phyloP scores from a whole-genome alignment of 2,797 vertebrate species.

The Scyliorhinus canicula region DNA sequence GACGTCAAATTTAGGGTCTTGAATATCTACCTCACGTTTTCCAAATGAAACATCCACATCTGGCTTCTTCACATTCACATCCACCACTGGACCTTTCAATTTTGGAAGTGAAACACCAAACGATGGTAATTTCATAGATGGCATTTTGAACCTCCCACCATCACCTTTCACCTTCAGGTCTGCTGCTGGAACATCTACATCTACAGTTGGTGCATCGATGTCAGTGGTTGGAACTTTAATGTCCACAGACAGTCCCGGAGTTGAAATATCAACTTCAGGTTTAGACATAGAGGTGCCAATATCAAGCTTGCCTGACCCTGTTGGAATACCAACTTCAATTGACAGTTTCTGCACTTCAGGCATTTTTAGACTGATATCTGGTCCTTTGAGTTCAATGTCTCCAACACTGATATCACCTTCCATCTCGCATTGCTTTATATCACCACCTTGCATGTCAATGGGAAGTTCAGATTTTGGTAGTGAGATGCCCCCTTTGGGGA shows the following conservation, averaged over 20 bases:
- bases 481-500: neutral
- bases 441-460: neutral
- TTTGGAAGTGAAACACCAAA: neutral
- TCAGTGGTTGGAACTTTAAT: neutral
- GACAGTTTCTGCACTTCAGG: constrained; percentile 58
- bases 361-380: constrained; percentile 54
- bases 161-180: neutral
- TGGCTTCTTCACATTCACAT: neutral
- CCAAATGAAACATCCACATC: neutral
- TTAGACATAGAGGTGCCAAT: constrained; percentile 41
- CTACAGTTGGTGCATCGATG: too few relatives aligned
- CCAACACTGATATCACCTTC: neutral
- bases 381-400: neutral
- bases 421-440: neutral
- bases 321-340: constrained; percentile 50
- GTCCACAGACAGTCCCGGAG: neutral
- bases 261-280: constrained; percentile 38
- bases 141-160: neutral
- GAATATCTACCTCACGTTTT: too few relatives aligned
- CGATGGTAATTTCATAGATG: neutral
- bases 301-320: constrained; percentile 49
- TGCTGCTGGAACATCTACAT: neutral
- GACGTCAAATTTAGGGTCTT: neutral
- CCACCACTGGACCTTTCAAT: neutral
- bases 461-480: neutral